Conservation (phyloP, 2,888 invertebrate species). For the Acrobasis repandana region DNA sequence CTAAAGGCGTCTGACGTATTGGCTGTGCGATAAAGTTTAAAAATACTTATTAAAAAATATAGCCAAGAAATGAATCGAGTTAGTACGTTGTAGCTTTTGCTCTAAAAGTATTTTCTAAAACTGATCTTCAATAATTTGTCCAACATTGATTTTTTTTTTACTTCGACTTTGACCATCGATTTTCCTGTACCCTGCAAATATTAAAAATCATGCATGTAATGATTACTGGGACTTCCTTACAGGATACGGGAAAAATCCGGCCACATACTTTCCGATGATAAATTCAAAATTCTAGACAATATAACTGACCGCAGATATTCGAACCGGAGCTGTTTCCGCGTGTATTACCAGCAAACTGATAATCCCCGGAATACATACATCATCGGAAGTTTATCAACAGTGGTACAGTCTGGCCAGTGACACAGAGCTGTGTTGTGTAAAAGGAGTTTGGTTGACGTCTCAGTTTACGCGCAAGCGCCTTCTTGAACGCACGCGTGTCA, state of each 20-base stretch:
- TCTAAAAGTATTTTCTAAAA: no score
- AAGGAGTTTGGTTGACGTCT: conserved; percentile 56
- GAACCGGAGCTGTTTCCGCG: conserved; percentile 45
- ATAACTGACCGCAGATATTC: conserved; percentile 21
- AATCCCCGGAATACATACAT: conserved; percentile 63
- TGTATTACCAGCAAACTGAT: conserved; percentile 36
- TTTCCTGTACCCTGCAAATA: no score
- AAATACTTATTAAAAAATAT: no score
- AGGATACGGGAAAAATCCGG: conserved; percentile 18
- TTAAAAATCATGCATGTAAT: background rate
- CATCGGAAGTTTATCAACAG: conserved; percentile 67
- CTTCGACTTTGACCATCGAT: no score
- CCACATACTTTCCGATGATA: conserved; percentile 7
- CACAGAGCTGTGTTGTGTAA: conserved; percentile 62
- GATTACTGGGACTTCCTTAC: background rate
- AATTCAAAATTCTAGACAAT: conserved; percentile 4
- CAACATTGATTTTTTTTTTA: no score
- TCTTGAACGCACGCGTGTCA: conserved; percentile 55
- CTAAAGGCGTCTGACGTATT: no score
- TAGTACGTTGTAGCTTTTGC: no score
- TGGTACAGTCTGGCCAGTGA: conserved; percentile 52
- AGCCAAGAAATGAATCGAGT: no score
- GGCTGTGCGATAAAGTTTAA: no score
- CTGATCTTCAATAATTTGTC: no score
- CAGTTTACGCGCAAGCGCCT: conserved; percentile 70